A percentile compares a stretch with the other conserved stretches of the same genome.
Conservation (phyloP, 2,113 vertebrate species). For the Camelus dromedarius region DNA sequence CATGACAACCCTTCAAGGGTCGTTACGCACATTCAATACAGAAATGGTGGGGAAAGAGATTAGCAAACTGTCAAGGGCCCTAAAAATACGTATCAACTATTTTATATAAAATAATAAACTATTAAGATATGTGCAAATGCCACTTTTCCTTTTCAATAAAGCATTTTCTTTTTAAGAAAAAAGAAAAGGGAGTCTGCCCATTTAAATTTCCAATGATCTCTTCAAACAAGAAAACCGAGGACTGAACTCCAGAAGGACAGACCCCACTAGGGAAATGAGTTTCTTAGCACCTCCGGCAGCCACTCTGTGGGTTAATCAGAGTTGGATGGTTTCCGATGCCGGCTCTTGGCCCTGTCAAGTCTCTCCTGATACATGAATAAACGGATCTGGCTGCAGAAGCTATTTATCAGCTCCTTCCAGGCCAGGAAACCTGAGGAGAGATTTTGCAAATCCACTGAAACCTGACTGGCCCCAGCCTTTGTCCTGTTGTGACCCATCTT, state of each 20-base stretch:
- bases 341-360: background rate
- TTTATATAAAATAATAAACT: background rate
- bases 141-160: background rate
- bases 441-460: slow-evolving; percentile 58
- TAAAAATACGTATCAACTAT: slow-evolving; percentile 16
- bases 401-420: slow-evolving; percentile 63
- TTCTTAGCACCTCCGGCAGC: slow-evolving; percentile 34
- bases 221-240: slow-evolving; percentile 24
- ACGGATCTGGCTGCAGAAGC: slow-evolving; percentile 30
- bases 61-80: background rate
- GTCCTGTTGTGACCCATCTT: background rate
- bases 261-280: slow-evolving; percentile 47
- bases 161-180: slow-evolving; percentile 17
- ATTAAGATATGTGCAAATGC: background rate
- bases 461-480: slow-evolving; percentile 37
- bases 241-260: slow-evolving; percentile 9
- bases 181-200: background rate
- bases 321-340: background rate
- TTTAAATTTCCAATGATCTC: slow-evolving; percentile 15
- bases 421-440: slow-evolving; percentile 56
- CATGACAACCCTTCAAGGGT: background rate
- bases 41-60: background rate
- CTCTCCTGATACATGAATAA: slow-evolving; percentile 16
- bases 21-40: background rate
- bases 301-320: background rate